A percentile compares a stretch with the other conserved stretches of the same genome.
These are phyloP conservation scores for Rhyzopertha dominica DNA, from an alignment of 1,140 invertebrate genomes.

Conservation along the genomic window DNA sequence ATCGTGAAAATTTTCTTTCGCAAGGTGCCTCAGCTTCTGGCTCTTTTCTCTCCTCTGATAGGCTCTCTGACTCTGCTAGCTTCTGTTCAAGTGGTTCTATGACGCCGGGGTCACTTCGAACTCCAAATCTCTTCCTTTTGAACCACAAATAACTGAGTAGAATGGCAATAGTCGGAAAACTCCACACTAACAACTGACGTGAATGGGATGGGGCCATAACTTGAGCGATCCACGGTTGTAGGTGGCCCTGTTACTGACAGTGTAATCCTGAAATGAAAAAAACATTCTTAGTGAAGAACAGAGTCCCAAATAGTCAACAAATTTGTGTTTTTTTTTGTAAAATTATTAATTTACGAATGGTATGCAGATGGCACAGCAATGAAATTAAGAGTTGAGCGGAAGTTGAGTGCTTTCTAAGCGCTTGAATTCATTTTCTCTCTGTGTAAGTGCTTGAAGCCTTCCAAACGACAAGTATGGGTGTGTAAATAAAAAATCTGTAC, in stretches of 20 bases:
- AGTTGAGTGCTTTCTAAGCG: no score
- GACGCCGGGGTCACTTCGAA: conserved; percentile 44
- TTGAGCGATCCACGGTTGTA: conserved; percentile 44
- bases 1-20: conserved; percentile 18
- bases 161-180: conserved; percentile 55
- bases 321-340: no score
- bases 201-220: conserved; percentile 42
- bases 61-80: conserved; percentile 17
- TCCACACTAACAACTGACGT: conserved; percentile 57
- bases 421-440: no score
- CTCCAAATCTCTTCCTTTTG: conserved; percentile 52
- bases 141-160: conserved; percentile 60
- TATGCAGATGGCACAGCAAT: no score
- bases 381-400: no score
- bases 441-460: no score
- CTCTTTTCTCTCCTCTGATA: conserved; percentile 8
- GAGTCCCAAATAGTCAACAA: no score
- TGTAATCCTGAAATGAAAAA: conserved; percentile 35
- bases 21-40: conserved; percentile 4
- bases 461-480: no score
- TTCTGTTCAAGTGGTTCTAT: conserved; percentile 41
- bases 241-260: conserved; percentile 29
- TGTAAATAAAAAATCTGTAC: no score
- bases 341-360: no score
- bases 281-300: no score